These are phyloP conservation scores for Albula glossodonta DNA, from an alignment of 2,113 vertebrate genomes.

Conservation along the genomic window DNA sequence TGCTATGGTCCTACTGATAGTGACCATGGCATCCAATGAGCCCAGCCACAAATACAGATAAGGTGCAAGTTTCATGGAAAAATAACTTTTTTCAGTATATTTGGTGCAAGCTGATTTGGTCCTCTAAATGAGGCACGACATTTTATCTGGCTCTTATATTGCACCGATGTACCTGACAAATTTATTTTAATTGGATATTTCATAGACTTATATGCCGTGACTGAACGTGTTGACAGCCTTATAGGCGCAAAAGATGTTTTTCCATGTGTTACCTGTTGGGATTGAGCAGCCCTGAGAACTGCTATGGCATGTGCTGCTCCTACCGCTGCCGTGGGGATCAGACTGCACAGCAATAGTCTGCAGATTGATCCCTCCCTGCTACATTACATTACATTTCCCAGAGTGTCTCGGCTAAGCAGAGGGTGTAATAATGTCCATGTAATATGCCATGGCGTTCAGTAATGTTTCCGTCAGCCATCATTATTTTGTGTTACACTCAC, in stretches of 20 bases:
- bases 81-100: not conserved
- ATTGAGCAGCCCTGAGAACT: not conserved
- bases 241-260: not conserved
- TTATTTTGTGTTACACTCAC: not conserved
- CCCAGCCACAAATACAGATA: not conserved
- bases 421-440: slow-evolving; percentile 16
- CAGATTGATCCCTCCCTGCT: not conserved
- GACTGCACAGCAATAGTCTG: not conserved
- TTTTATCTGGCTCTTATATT: not conserved
- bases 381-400: not conserved
- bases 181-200: not conserved
- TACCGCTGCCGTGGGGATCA: not conserved
- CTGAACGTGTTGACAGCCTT: not conserved
- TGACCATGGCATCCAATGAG: not conserved
- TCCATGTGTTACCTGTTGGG: not conserved
- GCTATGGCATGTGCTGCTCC: not conserved
- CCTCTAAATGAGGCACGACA: not conserved
- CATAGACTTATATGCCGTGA: not conserved
- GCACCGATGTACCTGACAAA: not conserved
- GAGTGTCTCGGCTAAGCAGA: not conserved
- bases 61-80: not conserved
- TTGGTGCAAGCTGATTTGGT: not conserved
- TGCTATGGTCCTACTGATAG: not conserved
- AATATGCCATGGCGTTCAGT: not conserved
- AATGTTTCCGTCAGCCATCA: slow-evolving; percentile 4